phyloP scores from a whole-genome alignment of 2,888 invertebrate genomes.

The Ophion slaviceki region DNA sequence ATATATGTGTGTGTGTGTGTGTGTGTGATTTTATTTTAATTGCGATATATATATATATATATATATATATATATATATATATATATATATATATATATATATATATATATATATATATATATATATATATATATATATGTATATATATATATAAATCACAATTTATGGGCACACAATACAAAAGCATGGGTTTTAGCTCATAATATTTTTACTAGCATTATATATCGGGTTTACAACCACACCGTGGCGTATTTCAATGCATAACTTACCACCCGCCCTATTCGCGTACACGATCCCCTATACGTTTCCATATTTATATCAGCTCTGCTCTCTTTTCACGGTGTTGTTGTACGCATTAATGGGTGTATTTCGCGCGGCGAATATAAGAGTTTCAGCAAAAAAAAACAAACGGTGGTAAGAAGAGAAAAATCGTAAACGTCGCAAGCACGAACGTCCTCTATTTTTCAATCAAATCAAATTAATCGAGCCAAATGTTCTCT shows the following conservation, averaged over 20 bases:
- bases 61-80: background rate
- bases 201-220: conserved; percentile 71
- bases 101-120: no score
- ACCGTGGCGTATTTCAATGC: conserved; percentile 69
- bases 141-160: conserved; percentile 6
- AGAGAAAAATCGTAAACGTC: background rate
- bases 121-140: background rate
- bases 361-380: background rate
- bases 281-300: conserved; percentile 35
- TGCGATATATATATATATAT: background rate
- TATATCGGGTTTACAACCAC: conserved; percentile 69
- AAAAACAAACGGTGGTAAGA: no score
- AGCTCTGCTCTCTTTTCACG: conserved; percentile 61
- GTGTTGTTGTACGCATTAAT: conserved; percentile 47
- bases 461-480: no score
- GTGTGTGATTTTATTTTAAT: no score
- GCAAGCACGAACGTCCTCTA: no score
- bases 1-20: no score
- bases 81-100: conserved; percentile 10
- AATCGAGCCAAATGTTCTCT: no score
- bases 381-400: background rate
- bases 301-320: conserved; percentile 64
- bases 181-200: conserved; percentile 66
- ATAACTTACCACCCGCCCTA: conserved; percentile 69
- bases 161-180: conserved; percentile 61